Evolutionary conservation across 30 jellyfish, hydroid and myxozoan genomes (phyloP).

Genomic region (Hydra vulgaris): DNA sequence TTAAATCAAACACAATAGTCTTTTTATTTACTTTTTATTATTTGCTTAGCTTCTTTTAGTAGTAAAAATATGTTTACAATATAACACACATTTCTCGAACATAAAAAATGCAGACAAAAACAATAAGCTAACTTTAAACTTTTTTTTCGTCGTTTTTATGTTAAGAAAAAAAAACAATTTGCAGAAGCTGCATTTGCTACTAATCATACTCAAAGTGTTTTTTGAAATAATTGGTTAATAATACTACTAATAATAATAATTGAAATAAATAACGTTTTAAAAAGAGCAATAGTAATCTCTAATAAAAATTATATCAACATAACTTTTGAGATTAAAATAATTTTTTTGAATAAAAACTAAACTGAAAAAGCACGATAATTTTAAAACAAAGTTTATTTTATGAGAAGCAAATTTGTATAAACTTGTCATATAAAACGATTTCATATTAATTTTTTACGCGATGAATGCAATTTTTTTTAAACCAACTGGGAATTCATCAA

Average conservation of each 20-base stretch:
- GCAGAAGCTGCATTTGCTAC: background rate
- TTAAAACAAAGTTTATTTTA: background rate
- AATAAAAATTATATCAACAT: too few species aligned
- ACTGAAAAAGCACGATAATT: background rate
- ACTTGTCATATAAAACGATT: background rate
- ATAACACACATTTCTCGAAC: background rate
- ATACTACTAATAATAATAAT: too few species aligned
- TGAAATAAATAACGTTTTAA: too few species aligned
- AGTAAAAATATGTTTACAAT: background rate
- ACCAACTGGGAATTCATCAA: background rate
- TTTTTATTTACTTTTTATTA: background rate
- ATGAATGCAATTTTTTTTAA: background rate
- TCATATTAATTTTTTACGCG: background rate
- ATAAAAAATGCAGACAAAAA: too few species aligned
- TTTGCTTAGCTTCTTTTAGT: background rate
- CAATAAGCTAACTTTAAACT: background rate
- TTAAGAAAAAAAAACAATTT: too few species aligned
- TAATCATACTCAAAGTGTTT: background rate
- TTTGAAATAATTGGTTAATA: background rate
- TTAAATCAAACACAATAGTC: background rate
- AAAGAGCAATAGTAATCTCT: too few species aligned
- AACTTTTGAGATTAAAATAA: too few species aligned
- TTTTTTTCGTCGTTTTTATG: background rate
- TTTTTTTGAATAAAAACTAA: too few species aligned
- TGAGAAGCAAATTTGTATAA: too few species aligned